Base-by-base conservation (phyloP, 2,888 invertebrate species). In the Bibio marci region DNA sequence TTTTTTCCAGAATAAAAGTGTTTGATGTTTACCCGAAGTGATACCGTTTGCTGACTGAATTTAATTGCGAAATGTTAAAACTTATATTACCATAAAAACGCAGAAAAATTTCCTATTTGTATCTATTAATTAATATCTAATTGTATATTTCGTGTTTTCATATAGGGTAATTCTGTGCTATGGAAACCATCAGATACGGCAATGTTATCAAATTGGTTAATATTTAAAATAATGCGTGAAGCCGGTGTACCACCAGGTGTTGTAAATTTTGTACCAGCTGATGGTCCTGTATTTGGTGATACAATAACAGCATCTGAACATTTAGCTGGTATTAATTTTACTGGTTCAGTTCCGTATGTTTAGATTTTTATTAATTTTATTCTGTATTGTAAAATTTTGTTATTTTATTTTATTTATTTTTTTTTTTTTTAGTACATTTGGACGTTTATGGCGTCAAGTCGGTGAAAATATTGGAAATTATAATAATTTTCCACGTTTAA, bases 131-230 rank as follows among this genome's bases (percentile, higher is more conserved):
- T 28, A n/a, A n/a, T 13, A 4, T 19, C 31, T 19, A 25, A 28
- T 25, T n/a, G 13, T 34, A 40, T 36, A 37, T 43, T 41, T 39
- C 34, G 15, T 40, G 41, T 41, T 48, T n/a, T n/a, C n/a, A n/a
- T 50, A n/a, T 51, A 86, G 86, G 98, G 98, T n/a, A 95, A 94
- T 58, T 75, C 78, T 12, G 87, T 92, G 7, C 55, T 99, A 42
- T 99, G 97, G 97, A 98, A 98, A 58, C 97, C 98, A 0, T 95
- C 95, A 2, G 94, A 97, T 61, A 94, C 97, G 1, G 94, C 97
- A 3, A 54, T 99, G 10, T 70, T 97, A 3, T 92, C 95, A 17
- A 97, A 95, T 60, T 99, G 91, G 78, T 73, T 76, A 45, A 86
- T 90, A 49, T 94, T 82, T 57, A 80, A 92, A 58, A 81, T 94